These are phyloP conservation scores for Pachyrhynchus sulphureomaculatus DNA, from an alignment of 1,140 invertebrate genomes.

Conservation along the genomic window DNA sequence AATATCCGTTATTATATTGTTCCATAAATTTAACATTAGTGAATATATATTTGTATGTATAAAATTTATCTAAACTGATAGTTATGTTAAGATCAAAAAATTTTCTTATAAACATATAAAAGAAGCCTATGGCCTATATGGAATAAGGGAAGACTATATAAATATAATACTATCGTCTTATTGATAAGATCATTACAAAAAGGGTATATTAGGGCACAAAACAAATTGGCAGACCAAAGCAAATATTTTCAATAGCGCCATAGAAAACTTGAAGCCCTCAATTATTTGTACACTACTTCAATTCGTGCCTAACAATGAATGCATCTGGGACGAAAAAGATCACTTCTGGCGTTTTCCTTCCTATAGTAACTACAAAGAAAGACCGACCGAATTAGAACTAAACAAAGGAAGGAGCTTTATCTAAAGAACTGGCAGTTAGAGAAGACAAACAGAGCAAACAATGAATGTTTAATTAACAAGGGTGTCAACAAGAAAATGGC, in stretches of 20 bases:
- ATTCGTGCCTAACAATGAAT: slow-evolving; percentile 21
- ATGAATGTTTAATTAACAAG: slow-evolving; percentile 27
- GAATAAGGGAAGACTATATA: too few species aligned
- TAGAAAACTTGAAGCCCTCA: slow-evolving; percentile 2
- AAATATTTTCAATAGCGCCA: not conserved
- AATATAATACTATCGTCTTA: too few species aligned
- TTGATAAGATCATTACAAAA: too few species aligned
- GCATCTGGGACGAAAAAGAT: slow-evolving; percentile 18
- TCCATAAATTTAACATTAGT: too few species aligned
- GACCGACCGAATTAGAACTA: slow-evolving; percentile 13
- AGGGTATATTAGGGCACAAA: too few species aligned
- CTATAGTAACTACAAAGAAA: slow-evolving; percentile 9
- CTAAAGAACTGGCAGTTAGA: slow-evolving; percentile 7
- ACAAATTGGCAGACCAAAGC: not conserved
- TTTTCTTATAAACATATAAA: too few species aligned
- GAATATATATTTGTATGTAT: too few species aligned
- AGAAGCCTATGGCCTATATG: too few species aligned
- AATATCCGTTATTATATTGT: too few species aligned
- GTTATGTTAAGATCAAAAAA: too few species aligned
- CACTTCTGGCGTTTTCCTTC: slow-evolving; percentile 18
- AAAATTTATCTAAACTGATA: too few species aligned
- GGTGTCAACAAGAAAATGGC: slow-evolving; percentile 21
- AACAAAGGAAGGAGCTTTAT: slow-evolving; percentile 19
- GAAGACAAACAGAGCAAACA: slow-evolving; percentile 15
- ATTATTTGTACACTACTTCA: slow-evolving; percentile 19